Base-by-base conservation (phyloP, 2,113 vertebrate species). In the Trichomycterus rosablanca region DNA sequence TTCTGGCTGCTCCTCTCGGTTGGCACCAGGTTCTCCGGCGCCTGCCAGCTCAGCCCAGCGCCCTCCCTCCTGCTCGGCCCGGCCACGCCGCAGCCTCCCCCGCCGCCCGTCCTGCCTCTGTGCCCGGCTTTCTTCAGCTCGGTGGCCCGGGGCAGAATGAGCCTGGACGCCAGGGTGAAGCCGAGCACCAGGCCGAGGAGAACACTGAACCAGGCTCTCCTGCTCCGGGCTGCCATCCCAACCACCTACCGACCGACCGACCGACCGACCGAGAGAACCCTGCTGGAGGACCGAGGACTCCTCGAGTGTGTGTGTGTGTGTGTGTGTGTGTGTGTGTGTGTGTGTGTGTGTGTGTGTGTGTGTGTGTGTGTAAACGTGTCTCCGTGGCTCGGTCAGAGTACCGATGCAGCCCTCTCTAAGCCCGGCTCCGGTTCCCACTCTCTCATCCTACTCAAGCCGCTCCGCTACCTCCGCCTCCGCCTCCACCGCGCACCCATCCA, bases 151-250 rank as follows among this genome's bases (percentile, higher is more conserved):
- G 92, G 91, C 63, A 94, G 63, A 42, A 94, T 87, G 50, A 96
- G 87, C 48, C 91, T 85, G 71, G 93, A 94, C 15, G 93, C 93
- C 81, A 94, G 86, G 12, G 91, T 87, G 84, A 96, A 96, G 46
- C 93, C 93, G 79, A 96, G 81, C 1, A 93, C 89, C 78, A 96
- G 90, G 16, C 93, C 92, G 60, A 95, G 61, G 67, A 94, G 77
- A 74, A 94, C 90, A 76, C 92, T 91, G 65, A 93, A 91, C 92
- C 91, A 95, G 65, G 91, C 87, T 83, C 91, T 90, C 57, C 92
- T 86, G 81, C 89, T 86, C 71, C 92, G 85, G 79, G 79, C 87
- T 72, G 92, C 90, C 92, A 95, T 95, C 39, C 84, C 87, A 80
- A 57, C 37, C 4, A n/a, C 34, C 34, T 2, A 11, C 30, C 30